phyloP scores from a whole-genome alignment of 2,888 invertebrate species.

The Euzetes globulus region DNA sequence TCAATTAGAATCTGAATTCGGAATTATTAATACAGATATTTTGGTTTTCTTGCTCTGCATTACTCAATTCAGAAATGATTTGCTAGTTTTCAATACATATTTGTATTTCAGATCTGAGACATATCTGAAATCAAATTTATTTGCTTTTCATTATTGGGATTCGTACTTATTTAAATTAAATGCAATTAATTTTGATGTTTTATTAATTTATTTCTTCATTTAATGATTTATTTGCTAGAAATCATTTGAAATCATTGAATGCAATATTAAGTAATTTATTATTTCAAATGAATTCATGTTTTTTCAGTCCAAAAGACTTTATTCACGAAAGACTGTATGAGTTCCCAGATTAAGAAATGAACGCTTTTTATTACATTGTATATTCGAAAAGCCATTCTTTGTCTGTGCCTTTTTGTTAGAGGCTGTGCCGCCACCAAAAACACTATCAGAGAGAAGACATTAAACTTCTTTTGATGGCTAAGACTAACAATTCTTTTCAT shows the following conservation, averaged over 20 bases:
- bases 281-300: neutral
- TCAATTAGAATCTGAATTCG: conserved; percentile 7
- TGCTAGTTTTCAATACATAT: neutral
- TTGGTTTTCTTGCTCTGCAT: neutral
- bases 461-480: neutral
- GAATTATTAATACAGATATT: neutral
- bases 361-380: no score
- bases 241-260: neutral
- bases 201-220: neutral
- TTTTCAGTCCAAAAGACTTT: neutral
- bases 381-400: no score
- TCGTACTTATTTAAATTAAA: neutral
- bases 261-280: neutral
- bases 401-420: no score
- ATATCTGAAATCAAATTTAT: no score
- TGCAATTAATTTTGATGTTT: neutral
- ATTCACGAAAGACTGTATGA: no score
- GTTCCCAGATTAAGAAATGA: no score
- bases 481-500: neutral
- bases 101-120: neutral
- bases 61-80: neutral
- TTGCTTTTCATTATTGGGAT: neutral
- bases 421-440: neutral
- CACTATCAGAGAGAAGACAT: neutral
- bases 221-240: neutral